Evolutionary conservation across 2,888 invertebrate genomes (phyloP).

Genomic region (Lasioglossum malachurum): DNA sequence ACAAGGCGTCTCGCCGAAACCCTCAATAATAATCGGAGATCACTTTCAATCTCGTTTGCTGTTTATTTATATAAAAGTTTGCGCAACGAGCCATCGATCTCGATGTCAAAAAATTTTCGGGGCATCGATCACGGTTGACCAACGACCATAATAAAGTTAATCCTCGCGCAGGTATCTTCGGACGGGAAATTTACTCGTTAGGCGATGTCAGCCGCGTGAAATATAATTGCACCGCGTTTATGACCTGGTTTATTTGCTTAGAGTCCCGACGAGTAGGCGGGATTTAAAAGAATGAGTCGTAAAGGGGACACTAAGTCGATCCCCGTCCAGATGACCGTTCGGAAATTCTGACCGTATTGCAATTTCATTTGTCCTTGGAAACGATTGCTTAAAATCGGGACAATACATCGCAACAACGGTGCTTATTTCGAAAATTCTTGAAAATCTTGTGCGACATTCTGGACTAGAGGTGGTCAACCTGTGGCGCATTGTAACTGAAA

Average conservation of each 20-base stretch:
- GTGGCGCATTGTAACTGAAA: no score
- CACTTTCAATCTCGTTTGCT: background rate
- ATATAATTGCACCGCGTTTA: slow-evolving; percentile 9
- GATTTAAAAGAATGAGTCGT: background rate
- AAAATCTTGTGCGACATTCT: no score
- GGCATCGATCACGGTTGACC: background rate
- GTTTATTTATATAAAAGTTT: background rate
- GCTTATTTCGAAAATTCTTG: no score
- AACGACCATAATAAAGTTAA: background rate
- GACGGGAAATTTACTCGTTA: background rate
- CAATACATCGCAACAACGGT: background rate
- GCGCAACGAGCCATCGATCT: background rate
- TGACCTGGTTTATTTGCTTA: slow-evolving; percentile 1
- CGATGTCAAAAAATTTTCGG: background rate
- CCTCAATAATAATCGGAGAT: background rate
- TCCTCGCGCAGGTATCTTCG: background rate
- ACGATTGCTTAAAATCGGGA: background rate
- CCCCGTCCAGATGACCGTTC: background rate
- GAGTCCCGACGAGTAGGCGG: background rate
- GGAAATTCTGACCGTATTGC: background rate
- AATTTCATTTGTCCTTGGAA: background rate
- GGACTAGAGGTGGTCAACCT: no score
- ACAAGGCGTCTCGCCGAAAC: background rate
- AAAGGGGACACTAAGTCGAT: background rate
- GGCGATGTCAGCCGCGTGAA: background rate